Evolutionary conservation across 2,888 invertebrate genomes (phyloP), one percentile per base, ranked within the genome.

Genomic region (Apodemia mormo): DNA sequence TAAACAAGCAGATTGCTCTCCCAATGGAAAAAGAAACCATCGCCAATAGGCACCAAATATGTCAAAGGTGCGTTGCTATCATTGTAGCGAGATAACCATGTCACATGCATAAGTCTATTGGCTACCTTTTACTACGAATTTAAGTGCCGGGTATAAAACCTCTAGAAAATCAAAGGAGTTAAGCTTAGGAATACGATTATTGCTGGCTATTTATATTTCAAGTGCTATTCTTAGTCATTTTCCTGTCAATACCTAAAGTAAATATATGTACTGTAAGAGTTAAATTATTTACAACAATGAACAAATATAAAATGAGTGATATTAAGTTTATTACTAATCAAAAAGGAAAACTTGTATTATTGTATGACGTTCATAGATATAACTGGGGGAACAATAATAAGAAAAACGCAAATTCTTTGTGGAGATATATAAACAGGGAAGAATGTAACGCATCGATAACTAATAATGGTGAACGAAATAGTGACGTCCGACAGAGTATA

Each of bases 241-340:
- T 56, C 56, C 56, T 56, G 56, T 22, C 29, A 22, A 56, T 56
- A 56, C 22, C 22, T 56, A 0, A 56, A 56, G 22, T 56, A 8
- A 56, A 56, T 56, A 56, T 56, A 56, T 56, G 4, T 56, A 56
- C 22, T 56, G 22, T 56, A 56, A 56, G 56, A 29, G 56, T 56
- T 56, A 29, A 56, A 29, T 56, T 56, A 56, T 56, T 56, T 56
- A 56, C 56, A 56, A 5, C 9, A 56, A 56, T 56, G 29, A 29
- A 56, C 29, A 56, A 56, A 56, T 56, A 56, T 56, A 56, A 22
- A 56, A 56, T 52, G 56, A 56, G 56, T 56, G 29, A 56, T 56
- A 56, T 56, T 56, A 56, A 56, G 56, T 56, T 56, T 56, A 56
- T 56, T 56, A 22, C 56, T 56, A 56, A 56, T 56, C 22, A 29